Evolutionary conservation across 2,888 invertebrate genomes (phyloP), one percentile per base, ranked within the genome.

Genomic region (Drosophila setosimentum): DNA sequence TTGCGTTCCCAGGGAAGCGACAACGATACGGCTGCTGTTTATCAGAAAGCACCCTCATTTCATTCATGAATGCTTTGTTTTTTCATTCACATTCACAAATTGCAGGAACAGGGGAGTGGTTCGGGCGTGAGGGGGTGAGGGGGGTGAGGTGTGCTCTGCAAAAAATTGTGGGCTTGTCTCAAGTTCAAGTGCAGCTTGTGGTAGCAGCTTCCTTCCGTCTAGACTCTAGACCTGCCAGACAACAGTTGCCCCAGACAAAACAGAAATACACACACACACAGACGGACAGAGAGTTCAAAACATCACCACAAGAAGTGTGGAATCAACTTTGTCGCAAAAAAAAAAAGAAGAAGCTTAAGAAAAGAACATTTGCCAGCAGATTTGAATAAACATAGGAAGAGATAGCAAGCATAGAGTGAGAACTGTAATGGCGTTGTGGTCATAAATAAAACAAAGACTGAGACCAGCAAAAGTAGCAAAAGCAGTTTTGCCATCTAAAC

Each of bases 111-210:
- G n/a, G 37, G 11, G 0, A 10, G 3, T 13, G 32, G 50, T 5
- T n/a, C 2, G 10, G 18, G 29, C 5, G 5, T 0, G 40, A 10
- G 35, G 48, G 61, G 67, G 77, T 1, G 13, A 16, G 1, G 16
- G 21, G 16, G 16, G 24, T 2, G 1, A 7, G 21, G 16, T 7
- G 24, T 2, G 6, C 13, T 24, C 24, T 45, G 13, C 7, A 27
- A 27, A 49, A 48, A 49, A 27, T 50, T 2, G 27, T 10, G 49
- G 50, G 50, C 7, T 50, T 67, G 73, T 73, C 83, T 80, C 87
- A 86, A 83, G 85, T 86, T 86, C 85, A 88, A 86, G 85, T 88
- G 84, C 89, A 88, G 80, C 76, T 73, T 72, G 64, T 48, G 27
- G 29, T 62, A 68, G 74, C 57, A 57, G 80, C 73, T 79, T 78